Evolutionary conservation across 2,888 invertebrate species (phyloP).

Genomic region (Thereva nobilitata): DNA sequence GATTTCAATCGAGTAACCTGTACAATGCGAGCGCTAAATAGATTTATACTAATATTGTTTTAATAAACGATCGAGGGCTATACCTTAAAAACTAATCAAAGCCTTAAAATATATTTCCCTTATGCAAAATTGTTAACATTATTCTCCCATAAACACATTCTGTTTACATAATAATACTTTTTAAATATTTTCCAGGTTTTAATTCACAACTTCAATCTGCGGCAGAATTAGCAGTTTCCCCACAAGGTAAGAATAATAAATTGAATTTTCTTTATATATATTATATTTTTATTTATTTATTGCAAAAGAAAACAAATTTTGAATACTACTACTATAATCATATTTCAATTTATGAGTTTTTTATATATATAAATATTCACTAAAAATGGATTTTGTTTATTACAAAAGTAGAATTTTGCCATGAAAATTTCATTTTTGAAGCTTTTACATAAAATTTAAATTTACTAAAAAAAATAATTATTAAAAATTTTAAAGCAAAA

Average conservation of each 20-base stretch:
- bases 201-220: constrained; percentile 58
- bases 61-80: too few relatives aligned
- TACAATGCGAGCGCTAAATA: too few relatives aligned
- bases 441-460: constrained; percentile 1
- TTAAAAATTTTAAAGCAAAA: constrained; percentile 47
- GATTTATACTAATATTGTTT: too few relatives aligned
- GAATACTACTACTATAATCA: background rate
- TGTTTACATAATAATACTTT: background rate
- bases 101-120: too few relatives aligned
- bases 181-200: constrained; percentile 50
- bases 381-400: too few relatives aligned
- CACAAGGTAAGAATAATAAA: constrained; percentile 75
- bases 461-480: background rate
- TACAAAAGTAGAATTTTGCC: too few relatives aligned
- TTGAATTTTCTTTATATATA: constrained; percentile 51
- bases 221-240: constrained; percentile 80
- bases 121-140: too few relatives aligned
- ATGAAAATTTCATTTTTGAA: too few relatives aligned
- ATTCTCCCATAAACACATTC: background rate
- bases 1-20: too few relatives aligned
- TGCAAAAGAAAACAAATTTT: background rate
- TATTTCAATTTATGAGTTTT: too few relatives aligned
- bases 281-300: background rate
- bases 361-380: too few relatives aligned
- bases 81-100: too few relatives aligned